Conservation (phyloP, 2,888 invertebrate genomes). For the Zootermopsis nevadensis region DNA sequence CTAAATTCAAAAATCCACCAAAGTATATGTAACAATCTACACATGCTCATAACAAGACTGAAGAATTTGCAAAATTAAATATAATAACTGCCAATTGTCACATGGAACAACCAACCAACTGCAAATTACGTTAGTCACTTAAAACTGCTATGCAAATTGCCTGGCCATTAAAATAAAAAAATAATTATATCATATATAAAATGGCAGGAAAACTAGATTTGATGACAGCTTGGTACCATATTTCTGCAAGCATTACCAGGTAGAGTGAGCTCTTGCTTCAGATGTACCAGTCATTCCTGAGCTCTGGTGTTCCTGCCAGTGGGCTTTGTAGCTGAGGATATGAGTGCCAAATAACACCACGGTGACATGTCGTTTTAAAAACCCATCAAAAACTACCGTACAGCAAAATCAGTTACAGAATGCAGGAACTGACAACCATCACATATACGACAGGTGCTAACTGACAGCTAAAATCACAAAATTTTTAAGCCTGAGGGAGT, state of each 20-base stretch:
- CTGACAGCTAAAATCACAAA: no score
- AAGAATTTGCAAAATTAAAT: conserved; percentile 44
- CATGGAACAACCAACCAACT: conserved; percentile 46
- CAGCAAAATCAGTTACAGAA: conserved; percentile 52
- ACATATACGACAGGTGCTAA: no score
- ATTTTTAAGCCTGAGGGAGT: no score
- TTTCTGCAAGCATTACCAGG: not conserved
- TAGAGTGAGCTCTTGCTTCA: no score
- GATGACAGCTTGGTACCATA: not conserved
- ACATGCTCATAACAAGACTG: conserved; percentile 42
- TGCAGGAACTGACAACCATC: conserved; percentile 45
- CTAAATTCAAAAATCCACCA: conserved; percentile 19
- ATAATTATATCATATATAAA: conserved; percentile 34
- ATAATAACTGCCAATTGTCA: conserved; percentile 42
- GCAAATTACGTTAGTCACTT: conserved; percentile 48
- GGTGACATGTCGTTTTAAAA: conserved; percentile 51
- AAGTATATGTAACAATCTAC: conserved; percentile 23
- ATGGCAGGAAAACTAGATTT: conserved; percentile 32
- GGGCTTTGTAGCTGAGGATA: conserved; percentile 46
- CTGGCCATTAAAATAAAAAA: conserved; percentile 45
- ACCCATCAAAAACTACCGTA: conserved; percentile 51
- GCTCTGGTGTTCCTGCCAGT: conserved; percentile 45
- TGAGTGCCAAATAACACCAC: conserved; percentile 52
- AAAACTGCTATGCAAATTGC: conserved; percentile 48
- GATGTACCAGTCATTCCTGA: conserved; percentile 21